Percentiles rank a stretch among this genome's conserved stretches.
Evolutionary conservation across 2,113 vertebrate genomes (phyloP).

Genomic region (Pluvianellus socialis): DNA sequence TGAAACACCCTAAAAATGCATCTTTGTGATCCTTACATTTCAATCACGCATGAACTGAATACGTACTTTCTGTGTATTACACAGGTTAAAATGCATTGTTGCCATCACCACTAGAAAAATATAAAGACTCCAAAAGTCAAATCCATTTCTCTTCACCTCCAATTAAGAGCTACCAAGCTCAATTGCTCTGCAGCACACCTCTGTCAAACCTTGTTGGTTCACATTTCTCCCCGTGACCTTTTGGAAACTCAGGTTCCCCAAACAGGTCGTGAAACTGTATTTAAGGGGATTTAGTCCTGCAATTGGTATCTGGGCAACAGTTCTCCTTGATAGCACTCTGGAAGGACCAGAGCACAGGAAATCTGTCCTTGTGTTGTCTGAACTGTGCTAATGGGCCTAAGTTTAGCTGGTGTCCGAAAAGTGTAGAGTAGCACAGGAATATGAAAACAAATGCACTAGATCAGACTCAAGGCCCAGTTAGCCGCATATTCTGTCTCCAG

Average conservation of each 20-base stretch:
- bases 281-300: not conserved
- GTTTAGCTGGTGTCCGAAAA: not conserved
- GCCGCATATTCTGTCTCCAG: not conserved
- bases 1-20: not conserved
- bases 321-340: not conserved
- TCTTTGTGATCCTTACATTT: not conserved
- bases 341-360: not conserved
- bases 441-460: not conserved
- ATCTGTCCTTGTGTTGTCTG: not conserved
- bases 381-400: not conserved
- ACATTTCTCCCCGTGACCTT: not conserved
- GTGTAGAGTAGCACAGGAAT: not conserved
- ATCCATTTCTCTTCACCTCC: not conserved
- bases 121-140: not conserved
- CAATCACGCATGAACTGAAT: not conserved
- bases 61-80: not conserved
- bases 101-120: not conserved
- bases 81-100: not conserved
- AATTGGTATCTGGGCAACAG: not conserved
- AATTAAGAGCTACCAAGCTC: not conserved
- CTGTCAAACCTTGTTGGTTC: not conserved
- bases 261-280: not conserved
- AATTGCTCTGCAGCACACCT: not conserved
- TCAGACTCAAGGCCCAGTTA: not conserved
- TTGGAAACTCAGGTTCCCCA: not conserved